Base-by-base conservation (phyloP, 2,113 vertebrate genomes). In the Eublepharis macularius region DNA sequence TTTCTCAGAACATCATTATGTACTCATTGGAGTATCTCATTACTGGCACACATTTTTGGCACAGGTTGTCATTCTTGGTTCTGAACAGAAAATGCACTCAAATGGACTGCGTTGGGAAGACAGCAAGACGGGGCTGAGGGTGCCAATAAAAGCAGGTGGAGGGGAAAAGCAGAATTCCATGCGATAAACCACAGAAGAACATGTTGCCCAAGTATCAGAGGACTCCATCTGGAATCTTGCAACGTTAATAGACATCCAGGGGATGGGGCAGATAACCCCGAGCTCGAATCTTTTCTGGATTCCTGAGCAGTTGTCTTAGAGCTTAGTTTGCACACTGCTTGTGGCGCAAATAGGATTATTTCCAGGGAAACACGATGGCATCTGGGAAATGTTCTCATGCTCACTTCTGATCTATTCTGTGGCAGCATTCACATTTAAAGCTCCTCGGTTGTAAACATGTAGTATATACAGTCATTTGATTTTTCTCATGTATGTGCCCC, bases 101-200 rank as follows among this genome's bases (percentile, higher is more conserved):
- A 63, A 47, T 36, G 41, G 65, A 43, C 75, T 70, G 68, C 49
- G 63, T 63, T 63, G 51, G 41, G 81, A 49, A 41, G 66, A 57
- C 43, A 70, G 39, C 9, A 87, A 36, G 63, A 47, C 36, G 32
- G 14, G 47, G 72, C 70, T 68, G 73, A 69, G 34, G 36, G 39
- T 36, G 65, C 85, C 85, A 82, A 49, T 45, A 70, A 70, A 87
- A 87, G 68, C 74, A 82, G 73, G 34, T 70, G 49, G 39, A 45
- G 80, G 73, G 57, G 82, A 73, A 73, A 76, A 86, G 47, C 85
- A 77, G 80, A 73, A 77, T 76, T 70, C 57, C 49, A 41, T 34
- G 49, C 65, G 34, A 8, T n/a, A n/a, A 77, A 17, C 83, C 85
- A 60, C n/a, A 57, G 26, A 65, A 13, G 49, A 80, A 29, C n/a